Percentiles rank a stretch among this genome's conserved stretches.
Evolutionary conservation across 2,888 invertebrate genomes (phyloP).

Genomic region (Ctena decussata): DNA sequence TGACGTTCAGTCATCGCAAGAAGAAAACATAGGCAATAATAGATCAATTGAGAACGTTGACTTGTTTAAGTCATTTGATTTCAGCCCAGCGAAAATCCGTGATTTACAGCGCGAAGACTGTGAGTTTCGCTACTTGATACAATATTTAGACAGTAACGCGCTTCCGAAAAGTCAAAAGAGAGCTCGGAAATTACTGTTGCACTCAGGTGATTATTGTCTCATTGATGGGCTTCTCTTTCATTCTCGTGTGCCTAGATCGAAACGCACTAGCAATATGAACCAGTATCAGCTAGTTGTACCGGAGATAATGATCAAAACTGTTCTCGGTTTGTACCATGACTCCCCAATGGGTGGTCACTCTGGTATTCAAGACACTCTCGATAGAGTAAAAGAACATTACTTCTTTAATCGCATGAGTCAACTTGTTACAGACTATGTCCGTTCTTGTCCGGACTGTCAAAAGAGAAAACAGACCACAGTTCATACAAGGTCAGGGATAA

Average conservation of each 20-base stretch:
- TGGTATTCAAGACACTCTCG: conserved; percentile 45
- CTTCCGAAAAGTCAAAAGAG: conserved; percentile 29
- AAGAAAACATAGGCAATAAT: not conserved
- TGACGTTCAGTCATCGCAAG: not conserved
- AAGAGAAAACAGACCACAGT: conserved; percentile 26
- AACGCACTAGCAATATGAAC: conserved; percentile 25
- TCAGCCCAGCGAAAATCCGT: not conserved
- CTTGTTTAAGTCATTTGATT: not conserved
- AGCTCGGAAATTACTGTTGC: conserved; percentile 37
- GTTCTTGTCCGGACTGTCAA: conserved; percentile 40
- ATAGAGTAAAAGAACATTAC: conserved; percentile 31
- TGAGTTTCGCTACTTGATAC: not conserved
- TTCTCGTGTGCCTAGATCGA: conserved; percentile 23
- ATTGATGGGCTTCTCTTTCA: conserved; percentile 49
- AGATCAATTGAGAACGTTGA: not conserved
- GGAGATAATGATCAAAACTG: conserved; percentile 22
- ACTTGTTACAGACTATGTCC: conserved; percentile 26
- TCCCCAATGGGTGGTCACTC: conserved; percentile 39
- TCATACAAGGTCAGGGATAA: conserved; percentile 21
- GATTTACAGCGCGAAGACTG: not conserved
- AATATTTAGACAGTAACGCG: not conserved
- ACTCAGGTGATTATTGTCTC: conserved; percentile 37
- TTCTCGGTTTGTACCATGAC: conserved; percentile 38
- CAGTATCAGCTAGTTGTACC: conserved; percentile 48
- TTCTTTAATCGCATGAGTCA: conserved; percentile 28